Percentiles rank a stretch among this genome's conserved stretches.
Conservation (phyloP, 92 coral and sea anemone genomes). For the Zoanthus gigantus region DNA sequence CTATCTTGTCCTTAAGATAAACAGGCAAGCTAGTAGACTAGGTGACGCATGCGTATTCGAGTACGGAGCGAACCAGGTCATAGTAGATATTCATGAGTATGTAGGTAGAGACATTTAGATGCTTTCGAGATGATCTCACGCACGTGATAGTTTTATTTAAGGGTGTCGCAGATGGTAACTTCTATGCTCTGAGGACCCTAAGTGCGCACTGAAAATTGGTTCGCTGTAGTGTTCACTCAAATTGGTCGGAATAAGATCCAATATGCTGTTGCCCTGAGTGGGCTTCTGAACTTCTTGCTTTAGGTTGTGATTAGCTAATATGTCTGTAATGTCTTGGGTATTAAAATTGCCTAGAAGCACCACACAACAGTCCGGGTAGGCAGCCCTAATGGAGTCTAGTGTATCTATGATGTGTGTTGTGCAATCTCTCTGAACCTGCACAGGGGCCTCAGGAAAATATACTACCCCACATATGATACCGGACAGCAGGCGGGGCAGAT, state of each 20-base stretch:
- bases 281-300: not conserved
- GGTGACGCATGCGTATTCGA: not conserved
- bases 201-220: not conserved
- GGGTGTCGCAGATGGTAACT: not conserved
- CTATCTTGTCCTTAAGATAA: not conserved
- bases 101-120: not conserved
- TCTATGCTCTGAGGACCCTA: not conserved
- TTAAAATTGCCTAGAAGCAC: slow-evolving; percentile 64
- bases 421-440: slow-evolving; percentile 40
- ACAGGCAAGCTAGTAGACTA: not conserved
- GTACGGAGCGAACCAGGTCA: not conserved
- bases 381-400: slow-evolving; percentile 32
- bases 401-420: slow-evolving; percentile 47
- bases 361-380: slow-evolving; percentile 54
- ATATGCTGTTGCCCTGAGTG: not conserved
- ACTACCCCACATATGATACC: slow-evolving; percentile 30
- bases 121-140: not conserved
- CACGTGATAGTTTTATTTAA: no score
- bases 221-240: not conserved
- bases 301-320: slow-evolving; percentile 16
- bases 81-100: not conserved
- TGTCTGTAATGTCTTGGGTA: slow-evolving; percentile 28
- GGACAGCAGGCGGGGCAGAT: slow-evolving; percentile 57
- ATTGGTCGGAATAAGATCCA: not conserved
- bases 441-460: slow-evolving; percentile 25